phyloP scores from a whole-genome alignment of 2,888 invertebrate species.

The Drosophila longiperda region DNA sequence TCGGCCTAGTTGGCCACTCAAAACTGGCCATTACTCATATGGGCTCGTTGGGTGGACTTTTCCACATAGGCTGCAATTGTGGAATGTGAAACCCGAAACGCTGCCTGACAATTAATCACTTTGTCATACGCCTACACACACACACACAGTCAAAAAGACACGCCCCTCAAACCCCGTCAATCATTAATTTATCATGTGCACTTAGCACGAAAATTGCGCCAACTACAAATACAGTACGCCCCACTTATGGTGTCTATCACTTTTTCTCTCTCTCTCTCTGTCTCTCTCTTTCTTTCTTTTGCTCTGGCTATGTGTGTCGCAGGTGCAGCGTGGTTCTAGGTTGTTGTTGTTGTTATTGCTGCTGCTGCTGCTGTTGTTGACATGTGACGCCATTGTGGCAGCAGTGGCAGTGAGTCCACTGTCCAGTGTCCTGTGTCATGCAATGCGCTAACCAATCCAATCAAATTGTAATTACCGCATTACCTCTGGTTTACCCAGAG shows the following conservation, averaged over 20 bases:
- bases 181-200: conserved; percentile 77
- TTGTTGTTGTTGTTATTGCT: conserved; percentile 25
- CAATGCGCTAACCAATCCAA: conserved; percentile 36
- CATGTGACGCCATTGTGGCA: conserved; percentile 50
- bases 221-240: conserved; percentile 46
- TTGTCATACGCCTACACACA: conserved; percentile 54
- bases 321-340: conserved; percentile 48
- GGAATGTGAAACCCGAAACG: conserved; percentile 1
- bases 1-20: conserved; percentile 41
- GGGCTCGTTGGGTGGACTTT: not conserved
- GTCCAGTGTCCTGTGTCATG: conserved; percentile 10
- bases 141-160: not conserved
- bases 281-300: not conserved
- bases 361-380: conserved; percentile 38
- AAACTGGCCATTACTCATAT: conserved; percentile 50
- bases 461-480: conserved; percentile 62
- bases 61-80: conserved; percentile 39
- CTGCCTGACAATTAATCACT: conserved; percentile 68
- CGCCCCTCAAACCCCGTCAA: conserved; percentile 43
- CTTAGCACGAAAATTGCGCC: conserved; percentile 75
- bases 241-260: not conserved
- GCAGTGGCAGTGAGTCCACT: conserved; percentile 3
- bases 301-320: conserved; percentile 39
- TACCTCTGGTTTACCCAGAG: conserved; percentile 15
- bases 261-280: not conserved